Percentiles rank a stretch among this genome's conserved stretches.
phyloP scores from a whole-genome alignment of 2,113 vertebrate genomes.

The Tinamus guttatus region DNA sequence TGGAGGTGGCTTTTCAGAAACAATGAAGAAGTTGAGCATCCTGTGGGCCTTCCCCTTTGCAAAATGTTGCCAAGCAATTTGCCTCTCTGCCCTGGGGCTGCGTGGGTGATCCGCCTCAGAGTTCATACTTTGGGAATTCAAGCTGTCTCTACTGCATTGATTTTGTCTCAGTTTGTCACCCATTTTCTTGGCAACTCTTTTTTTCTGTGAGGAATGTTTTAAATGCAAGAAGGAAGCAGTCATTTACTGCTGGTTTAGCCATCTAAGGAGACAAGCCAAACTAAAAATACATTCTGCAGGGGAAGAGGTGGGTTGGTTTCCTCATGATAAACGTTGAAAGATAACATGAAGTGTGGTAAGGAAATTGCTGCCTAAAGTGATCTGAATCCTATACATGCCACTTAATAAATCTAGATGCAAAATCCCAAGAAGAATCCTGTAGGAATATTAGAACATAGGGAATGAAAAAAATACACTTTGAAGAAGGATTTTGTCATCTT shows the following conservation, averaged over 20 bases:
- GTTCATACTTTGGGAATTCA: not conserved
- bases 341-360: not conserved
- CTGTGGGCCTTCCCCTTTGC: not conserved
- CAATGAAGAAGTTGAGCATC: not conserved
- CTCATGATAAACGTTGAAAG: not conserved
- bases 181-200: not conserved
- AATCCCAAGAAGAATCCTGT: not conserved
- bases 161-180: not conserved
- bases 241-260: not conserved
- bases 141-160: not conserved
- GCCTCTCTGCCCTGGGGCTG: not conserved
- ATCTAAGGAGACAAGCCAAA: not conserved
- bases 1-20: not conserved
- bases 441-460: not conserved
- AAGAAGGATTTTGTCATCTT: not conserved
- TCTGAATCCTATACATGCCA: not conserved
- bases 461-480: not conserved
- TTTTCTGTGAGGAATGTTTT: not conserved
- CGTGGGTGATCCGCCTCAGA: not conserved
- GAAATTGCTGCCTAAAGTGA: not conserved
- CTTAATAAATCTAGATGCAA: not conserved
- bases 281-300: not conserved
- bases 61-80: not conserved
- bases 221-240: not conserved
- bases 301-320: not conserved